phyloP scores from a whole-genome alignment of 2,888 invertebrate genomes.

The Troides helena region DNA sequence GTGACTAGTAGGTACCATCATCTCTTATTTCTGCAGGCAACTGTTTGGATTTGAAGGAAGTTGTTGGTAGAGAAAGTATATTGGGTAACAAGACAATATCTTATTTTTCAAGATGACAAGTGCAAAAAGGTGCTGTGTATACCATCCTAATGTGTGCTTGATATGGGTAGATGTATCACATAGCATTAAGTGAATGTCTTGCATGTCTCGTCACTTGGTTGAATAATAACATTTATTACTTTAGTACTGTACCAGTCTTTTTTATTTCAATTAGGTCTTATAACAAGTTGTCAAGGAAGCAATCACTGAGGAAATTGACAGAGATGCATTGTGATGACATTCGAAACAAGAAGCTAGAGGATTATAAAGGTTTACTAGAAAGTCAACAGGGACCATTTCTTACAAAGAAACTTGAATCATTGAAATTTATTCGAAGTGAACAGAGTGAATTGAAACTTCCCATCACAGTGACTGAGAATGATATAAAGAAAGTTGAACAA shows the following conservation, averaged over 20 bases:
- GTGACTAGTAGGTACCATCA: no score
- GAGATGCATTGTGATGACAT: slow-evolving; percentile 86
- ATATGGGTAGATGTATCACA: no score
- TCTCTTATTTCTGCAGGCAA: no score
- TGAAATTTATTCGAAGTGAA: slow-evolving; percentile 87
- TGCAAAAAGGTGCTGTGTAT: no score
- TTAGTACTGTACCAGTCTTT: background rate
- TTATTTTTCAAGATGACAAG: no score
- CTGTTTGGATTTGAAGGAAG: no score
- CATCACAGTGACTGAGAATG: slow-evolving; percentile 83
- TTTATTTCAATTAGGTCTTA: slow-evolving; percentile 58
- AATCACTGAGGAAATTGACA: slow-evolving; percentile 86
- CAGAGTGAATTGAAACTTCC: slow-evolving; percentile 84
- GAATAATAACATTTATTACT: no score
- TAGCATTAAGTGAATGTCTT: no score
- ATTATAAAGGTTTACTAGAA: slow-evolving; percentile 84
- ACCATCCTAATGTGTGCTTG: no score
- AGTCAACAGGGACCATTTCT: slow-evolving; percentile 87
- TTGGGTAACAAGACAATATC: no score
- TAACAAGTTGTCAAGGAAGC: slow-evolving; percentile 84
- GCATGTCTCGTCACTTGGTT: no score
- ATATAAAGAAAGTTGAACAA: slow-evolving; percentile 81
- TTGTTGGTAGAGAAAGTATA: no score
- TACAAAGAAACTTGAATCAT: slow-evolving; percentile 84
- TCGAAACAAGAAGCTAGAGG: slow-evolving; percentile 81